Conservation (phyloP, 2,888 invertebrate species). For the Caenorhabditis becei region DNA sequence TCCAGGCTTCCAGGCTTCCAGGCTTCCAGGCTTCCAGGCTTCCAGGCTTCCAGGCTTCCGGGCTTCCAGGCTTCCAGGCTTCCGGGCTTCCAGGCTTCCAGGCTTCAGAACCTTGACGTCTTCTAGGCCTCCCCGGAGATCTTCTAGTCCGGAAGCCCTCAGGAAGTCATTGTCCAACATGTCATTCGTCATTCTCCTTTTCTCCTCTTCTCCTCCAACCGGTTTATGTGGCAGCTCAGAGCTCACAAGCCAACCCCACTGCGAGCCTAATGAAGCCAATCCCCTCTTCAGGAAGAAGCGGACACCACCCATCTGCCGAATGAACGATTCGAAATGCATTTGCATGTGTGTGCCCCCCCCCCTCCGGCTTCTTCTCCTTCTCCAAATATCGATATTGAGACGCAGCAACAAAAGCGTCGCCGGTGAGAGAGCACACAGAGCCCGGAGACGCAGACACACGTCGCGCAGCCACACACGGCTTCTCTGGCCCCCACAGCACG, state of each 20-base stretch:
- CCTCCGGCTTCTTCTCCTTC: neutral
- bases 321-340: conserved; percentile 44
- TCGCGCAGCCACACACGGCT: neutral
- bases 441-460: conserved; percentile 3
- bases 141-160: no score
- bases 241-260: neutral
- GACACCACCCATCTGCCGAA: conserved; percentile 3
- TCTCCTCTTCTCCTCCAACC: neutral
- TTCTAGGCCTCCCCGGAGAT: no score
- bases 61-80: no score
- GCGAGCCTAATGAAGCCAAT: conserved; percentile 21
- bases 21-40: no score
- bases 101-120: no score
- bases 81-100: no score
- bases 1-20: no score
- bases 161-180: no score
- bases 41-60: no score
- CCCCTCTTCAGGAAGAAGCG: neutral
- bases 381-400: conserved; percentile 30
- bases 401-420: neutral
- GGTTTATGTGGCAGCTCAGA: neutral
- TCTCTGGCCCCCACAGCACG: conserved; percentile 1
- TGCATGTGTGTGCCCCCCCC: conserved; percentile 14
- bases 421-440: neutral
- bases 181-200: neutral